Base-by-base conservation (phyloP, 2,113 vertebrate genomes). In the Gnathonemus longibarbis region DNA sequence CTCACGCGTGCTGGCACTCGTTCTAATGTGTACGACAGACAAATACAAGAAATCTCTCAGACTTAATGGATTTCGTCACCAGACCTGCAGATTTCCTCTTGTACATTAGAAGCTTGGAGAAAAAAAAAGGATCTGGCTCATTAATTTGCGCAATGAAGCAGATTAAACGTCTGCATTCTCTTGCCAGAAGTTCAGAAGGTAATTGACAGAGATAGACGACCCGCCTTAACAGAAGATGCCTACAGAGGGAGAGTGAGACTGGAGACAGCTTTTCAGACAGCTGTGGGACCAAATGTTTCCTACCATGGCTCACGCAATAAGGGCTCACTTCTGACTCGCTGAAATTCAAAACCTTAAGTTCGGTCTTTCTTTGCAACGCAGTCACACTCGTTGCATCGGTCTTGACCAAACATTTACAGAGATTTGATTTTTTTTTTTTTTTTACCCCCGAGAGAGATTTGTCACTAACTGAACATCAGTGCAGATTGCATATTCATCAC, bases 181-280 rank as follows among this genome's bases (percentile, higher is more conserved):
- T 84, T 46, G 7, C 19, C 45, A 84, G 17, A 46, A 84, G 42
- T 48, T 84, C 45, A 84, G 39, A 46, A 84, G 83, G 21, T 84
- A 84, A 84, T 84, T 84, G 83, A 84, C 45, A 45, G 45, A 84
- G 45, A 84, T 39, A 83, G 83, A 45, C 19, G 46, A 42, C 9
- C 42, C 17, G 19, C 45, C 35, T 84, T 84, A 84, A 42, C 83
- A 13, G 83, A 48, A 21, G 42, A 84, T 48, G 19, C 3, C 42
- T 84, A 39, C 45, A n/a, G 42, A 87, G 48, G 15, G n/a, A 52
- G 24, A 49, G 24, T 50, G 85, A 53, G 85, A 31, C 46, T 53
- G 49, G 17, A 87, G 84, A 87, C 84, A 87, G 24, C 84, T 87
- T 87, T 53, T 53, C 17, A 35, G 85, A 52, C 49, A 87, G 50